Evolutionary conservation across 1,140 invertebrate species (phyloP), one percentile per base, ranked within the genome.

Genomic region (Ostrea edulis): DNA sequence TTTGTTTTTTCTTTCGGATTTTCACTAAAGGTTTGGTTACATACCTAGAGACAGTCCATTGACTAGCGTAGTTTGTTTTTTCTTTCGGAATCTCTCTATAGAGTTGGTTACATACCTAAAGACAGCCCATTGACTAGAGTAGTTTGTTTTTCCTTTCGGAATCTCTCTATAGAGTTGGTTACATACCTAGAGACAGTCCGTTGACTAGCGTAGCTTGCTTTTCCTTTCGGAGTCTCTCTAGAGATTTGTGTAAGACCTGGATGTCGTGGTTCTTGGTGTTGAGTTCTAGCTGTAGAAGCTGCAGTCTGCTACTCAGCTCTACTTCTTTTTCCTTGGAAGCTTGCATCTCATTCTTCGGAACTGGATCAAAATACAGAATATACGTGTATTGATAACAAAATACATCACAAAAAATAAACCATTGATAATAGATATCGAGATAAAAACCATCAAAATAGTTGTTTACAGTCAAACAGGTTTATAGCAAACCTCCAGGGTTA

Each of bases 211-310:
- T 88, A 20, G 89, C n/a, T 22, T 91, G 88, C 89, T 93, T 93
- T 83, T 94, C 92, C 86, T 93, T 93, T 68, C 91, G 89, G 65
- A 94, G 85, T 86, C 90, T 88, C 54, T 94, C 93, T 25, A 94
- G 55, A 12, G 90, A 92, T 25, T 89, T 92, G 71, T 93, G 90
- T 53, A 93, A 86, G 3, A 91, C 88, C 58, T 91, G 88, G 2
- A 94, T 82, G 53, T 94, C 93, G 89, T 93, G 91, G 17, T 91
- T 89, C 89, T 93, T 93, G 84, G 92, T 91, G 54, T 92, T 89
- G 51, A 95, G 54, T 62, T 94, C 92, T 25, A 88, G 35, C 65
- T 93, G 90, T 82, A 95, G 85, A 53, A 85, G 82, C 82, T 90
- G 90, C 22, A 94, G 89, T 84, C 91, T 91, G 51, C 86, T 82